These are phyloP conservation scores for Panzeria rudis DNA, from an alignment of 2,888 invertebrate genomes.

Conservation along the genomic window DNA sequence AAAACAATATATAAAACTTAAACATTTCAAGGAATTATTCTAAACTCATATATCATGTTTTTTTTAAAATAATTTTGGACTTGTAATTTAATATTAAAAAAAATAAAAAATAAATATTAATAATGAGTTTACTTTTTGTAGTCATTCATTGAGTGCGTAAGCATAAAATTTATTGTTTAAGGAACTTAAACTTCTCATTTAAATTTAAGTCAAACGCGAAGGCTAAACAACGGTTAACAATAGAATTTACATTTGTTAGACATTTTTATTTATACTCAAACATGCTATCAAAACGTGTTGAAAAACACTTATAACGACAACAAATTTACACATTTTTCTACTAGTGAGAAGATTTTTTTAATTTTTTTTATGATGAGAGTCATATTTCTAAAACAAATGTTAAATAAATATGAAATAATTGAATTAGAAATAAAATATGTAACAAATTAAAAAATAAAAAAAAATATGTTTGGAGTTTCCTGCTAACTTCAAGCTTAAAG, in stretches of 20 bases:
- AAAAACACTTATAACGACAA: constrained; percentile 8
- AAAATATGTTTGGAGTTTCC: too few species aligned
- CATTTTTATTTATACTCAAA: constrained; percentile 12
- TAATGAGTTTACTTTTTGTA: neutral
- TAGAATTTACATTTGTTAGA: constrained; percentile 45
- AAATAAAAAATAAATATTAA: neutral
- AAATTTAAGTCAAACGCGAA: constrained; percentile 68
- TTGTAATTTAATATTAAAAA: constrained; percentile 42
- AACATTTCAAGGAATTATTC: constrained; percentile 24
- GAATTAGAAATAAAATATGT: too few species aligned
- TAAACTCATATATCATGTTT: neutral
- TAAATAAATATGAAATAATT: neutral
- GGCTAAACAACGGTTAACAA: constrained; percentile 64
- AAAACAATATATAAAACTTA: neutral
- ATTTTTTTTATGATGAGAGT: neutral
- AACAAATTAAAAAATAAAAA: too few species aligned
- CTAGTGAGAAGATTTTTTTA: neutral
- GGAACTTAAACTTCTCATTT: constrained; percentile 59
- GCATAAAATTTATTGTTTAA: constrained; percentile 40
- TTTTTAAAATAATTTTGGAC: constrained; percentile 10
- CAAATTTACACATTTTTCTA: neutral
- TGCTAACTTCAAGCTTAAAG: too few species aligned
- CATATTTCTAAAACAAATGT: constrained; percentile 12
- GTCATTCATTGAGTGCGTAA: constrained; percentile 16
- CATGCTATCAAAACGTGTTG: neutral